Evolutionary conservation across 2,113 vertebrate genomes (phyloP).

Genomic region (Vicugna pacos): DNA sequence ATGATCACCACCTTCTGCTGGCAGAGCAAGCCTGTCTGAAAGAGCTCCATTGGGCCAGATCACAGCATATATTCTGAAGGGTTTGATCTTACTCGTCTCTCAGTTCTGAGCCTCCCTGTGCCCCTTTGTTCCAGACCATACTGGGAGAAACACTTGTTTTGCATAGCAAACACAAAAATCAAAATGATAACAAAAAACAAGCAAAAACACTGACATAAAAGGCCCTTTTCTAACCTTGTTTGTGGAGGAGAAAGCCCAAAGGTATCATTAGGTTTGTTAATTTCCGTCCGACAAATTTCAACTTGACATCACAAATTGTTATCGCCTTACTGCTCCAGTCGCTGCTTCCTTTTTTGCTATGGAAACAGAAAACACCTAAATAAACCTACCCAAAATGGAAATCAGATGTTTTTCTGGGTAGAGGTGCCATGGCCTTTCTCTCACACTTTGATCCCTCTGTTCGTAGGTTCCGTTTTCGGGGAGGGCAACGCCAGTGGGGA

Average conservation of each 20-base stretch:
- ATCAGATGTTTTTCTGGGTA: not conserved
- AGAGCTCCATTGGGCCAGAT: not conserved
- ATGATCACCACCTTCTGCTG: not conserved
- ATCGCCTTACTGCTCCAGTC: not conserved
- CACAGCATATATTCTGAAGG: not conserved
- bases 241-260: not conserved
- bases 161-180: constrained; percentile 23
- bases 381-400: not conserved
- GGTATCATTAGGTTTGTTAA: not conserved
- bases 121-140: not conserved
- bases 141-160: not conserved
- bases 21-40: not conserved
- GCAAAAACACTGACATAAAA: not conserved
- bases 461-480: not conserved
- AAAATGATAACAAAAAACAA: not conserved
- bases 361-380: constrained; percentile 55
- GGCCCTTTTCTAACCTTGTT: not conserved
- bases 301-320: constrained; percentile 10
- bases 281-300: constrained; percentile 23
- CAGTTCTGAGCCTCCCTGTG: not conserved
- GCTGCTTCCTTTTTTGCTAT: not conserved
- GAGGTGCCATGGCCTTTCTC: not conserved
- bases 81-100: not conserved
- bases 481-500: not conserved
- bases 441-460: not conserved